phyloP scores from a whole-genome alignment of 2,113 vertebrate genomes.

The Gopherus evgoodei region DNA sequence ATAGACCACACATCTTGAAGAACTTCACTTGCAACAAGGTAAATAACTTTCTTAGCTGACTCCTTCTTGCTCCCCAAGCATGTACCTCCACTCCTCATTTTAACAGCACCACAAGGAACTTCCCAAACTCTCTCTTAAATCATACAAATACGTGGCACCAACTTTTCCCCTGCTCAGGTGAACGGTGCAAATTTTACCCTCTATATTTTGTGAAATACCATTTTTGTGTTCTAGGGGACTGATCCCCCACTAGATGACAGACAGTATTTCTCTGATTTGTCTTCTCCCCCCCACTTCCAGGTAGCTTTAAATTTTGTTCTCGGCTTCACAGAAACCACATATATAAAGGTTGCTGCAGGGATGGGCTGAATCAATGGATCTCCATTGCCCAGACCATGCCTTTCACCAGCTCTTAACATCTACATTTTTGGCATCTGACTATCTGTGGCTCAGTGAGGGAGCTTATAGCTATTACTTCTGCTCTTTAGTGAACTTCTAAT shows the following conservation, averaged over 20 bases:
- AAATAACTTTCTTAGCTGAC: background rate
- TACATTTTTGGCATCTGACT: background rate
- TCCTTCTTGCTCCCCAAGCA: background rate
- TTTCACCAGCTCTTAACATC: no score
- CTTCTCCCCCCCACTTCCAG: rapidly evolving
- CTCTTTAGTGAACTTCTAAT: background rate
- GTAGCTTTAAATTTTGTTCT: background rate
- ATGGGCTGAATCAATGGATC: background rate
- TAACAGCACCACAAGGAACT: background rate
- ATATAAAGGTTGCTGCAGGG: background rate
- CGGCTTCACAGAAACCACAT: background rate
- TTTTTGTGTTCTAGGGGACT: background rate
- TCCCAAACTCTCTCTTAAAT: background rate
- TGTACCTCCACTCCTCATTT: background rate
- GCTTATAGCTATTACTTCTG: background rate
- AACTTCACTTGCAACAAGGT: background rate
- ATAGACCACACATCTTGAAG: background rate
- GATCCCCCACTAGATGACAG: background rate
- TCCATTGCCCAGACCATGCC: background rate
- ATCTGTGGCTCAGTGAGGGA: background rate
- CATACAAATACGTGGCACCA: background rate
- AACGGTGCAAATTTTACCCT: background rate
- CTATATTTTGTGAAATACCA: background rate
- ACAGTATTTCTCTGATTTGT: background rate
- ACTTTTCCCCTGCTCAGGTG: background rate